Evolutionary conservation across 2,113 vertebrate genomes (phyloP).

Genomic region (Hemibates koningsi): DNA sequence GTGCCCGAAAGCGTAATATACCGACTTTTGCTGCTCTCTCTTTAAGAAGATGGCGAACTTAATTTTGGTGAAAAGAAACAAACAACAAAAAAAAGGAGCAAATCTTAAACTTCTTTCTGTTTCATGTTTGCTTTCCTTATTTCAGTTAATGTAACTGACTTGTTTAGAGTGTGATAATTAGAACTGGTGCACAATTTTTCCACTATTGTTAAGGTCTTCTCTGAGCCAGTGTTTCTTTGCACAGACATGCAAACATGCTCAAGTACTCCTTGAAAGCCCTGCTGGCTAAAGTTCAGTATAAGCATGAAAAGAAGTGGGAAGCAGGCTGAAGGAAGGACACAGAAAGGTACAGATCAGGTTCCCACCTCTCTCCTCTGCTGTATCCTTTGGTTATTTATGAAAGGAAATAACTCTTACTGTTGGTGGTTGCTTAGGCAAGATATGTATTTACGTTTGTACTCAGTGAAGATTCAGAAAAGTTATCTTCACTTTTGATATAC

Average conservation of each 20-base stretch:
- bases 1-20: background rate
- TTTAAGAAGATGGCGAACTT: background rate
- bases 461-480: background rate
- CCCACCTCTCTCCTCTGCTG: background rate
- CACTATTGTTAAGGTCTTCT: background rate
- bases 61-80: background rate
- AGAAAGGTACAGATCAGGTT: background rate
- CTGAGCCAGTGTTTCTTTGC: background rate
- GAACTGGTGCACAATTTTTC: background rate
- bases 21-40: background rate
- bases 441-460: background rate
- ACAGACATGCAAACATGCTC: background rate
- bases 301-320: background rate
- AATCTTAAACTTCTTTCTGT: background rate
- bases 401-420: background rate
- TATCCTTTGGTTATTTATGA: background rate
- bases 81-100: background rate
- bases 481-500: background rate
- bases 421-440: background rate
- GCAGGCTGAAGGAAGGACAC: background rate
- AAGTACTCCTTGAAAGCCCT: background rate
- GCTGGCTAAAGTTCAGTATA: background rate
- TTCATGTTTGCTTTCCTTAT: background rate
- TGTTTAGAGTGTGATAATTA: background rate
- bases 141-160: background rate